These are phyloP conservation scores for Sternarchorhynchus goeldii DNA, from an alignment of 2,797 vertebrate genomes.

Conservation along the genomic window DNA sequence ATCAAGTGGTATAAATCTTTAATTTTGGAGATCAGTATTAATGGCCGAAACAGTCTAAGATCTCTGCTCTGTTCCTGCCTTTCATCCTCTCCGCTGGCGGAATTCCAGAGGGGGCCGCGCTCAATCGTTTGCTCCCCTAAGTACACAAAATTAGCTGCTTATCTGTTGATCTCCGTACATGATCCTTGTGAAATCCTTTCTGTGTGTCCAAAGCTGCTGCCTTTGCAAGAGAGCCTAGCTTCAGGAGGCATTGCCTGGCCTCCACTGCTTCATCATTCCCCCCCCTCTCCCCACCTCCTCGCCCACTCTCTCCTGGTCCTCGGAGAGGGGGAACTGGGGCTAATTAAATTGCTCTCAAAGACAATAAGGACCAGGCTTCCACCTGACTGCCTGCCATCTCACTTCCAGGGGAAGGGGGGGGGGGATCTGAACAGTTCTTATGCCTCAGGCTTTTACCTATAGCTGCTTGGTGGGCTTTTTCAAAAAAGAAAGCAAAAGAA, in stretches of 20 bases:
- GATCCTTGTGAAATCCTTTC: constrained; percentile 91
- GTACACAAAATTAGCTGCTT: constrained; percentile 98
- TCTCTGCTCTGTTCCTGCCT: constrained; percentile 71
- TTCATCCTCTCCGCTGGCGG: constrained; percentile 76
- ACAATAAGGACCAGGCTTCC: constrained; percentile 84
- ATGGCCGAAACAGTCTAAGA: constrained; percentile 83
- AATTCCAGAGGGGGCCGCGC: constrained; percentile 75
- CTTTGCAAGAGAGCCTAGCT: constrained; percentile 67
- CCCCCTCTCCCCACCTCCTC: constrained; percentile 64
- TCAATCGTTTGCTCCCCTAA: constrained; percentile 88
- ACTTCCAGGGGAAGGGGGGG: constrained; percentile 46
- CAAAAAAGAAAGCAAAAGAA: not conserved
- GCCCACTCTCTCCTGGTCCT: constrained; percentile 62
- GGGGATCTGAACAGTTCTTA: constrained; percentile 51
- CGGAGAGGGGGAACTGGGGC: constrained; percentile 57
- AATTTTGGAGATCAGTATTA: constrained; percentile 87
- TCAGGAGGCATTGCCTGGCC: constrained; percentile 62
- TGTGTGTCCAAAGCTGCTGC: constrained; percentile 77
- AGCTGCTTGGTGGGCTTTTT: constrained; percentile 64
- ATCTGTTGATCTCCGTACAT: constrained; percentile 97
- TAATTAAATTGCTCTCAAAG: constrained; percentile 91
- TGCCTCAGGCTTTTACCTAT: constrained; percentile 72
- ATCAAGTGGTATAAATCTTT: constrained; percentile 89
- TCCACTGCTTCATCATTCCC: constrained; percentile 65
- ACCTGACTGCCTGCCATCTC: constrained; percentile 76